phyloP scores from a whole-genome alignment of 2,113 vertebrate species.

The Etheostoma spectabile region DNA sequence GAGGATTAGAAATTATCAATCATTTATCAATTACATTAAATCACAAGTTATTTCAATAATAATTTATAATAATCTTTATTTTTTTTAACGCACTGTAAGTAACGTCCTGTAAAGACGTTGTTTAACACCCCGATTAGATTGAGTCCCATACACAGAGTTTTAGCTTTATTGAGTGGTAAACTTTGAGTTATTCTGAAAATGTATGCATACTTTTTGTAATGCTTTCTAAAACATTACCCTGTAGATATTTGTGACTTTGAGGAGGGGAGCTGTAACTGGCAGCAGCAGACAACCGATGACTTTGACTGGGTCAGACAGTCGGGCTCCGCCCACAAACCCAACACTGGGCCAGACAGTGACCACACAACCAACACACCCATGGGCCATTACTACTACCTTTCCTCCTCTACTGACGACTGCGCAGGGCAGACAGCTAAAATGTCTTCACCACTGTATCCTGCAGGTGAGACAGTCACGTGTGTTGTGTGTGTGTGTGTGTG shows the following conservation, averaged over 20 bases:
- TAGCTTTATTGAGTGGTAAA: background rate
- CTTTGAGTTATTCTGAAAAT: background rate
- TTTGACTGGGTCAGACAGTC: constrained; percentile 77
- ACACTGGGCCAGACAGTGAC: constrained; percentile 78
- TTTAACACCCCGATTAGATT: background rate
- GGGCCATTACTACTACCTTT: constrained; percentile 79
- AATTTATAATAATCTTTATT: background rate
- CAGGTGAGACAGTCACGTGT: constrained; percentile 65
- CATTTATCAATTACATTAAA: background rate
- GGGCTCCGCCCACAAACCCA: constrained; percentile 53
- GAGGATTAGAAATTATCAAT: background rate
- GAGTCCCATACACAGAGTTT: background rate
- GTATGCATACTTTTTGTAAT: background rate
- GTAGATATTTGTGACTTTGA: constrained; percentile 84
- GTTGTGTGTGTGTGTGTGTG: background rate
- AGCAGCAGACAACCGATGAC: constrained; percentile 64
- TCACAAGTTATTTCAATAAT: background rate
- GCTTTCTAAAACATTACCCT: background rate
- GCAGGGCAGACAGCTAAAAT: constrained; percentile 72
- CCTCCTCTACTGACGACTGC: constrained; percentile 53
- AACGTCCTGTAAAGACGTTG: background rate
- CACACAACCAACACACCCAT: constrained; percentile 79
- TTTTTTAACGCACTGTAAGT: background rate
- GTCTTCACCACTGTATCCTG: constrained; percentile 72
- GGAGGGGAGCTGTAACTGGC: constrained; percentile 79